Evolutionary conservation across 23 tunicate species (phyloP).

Genomic region (Phallusia fumigata): DNA sequence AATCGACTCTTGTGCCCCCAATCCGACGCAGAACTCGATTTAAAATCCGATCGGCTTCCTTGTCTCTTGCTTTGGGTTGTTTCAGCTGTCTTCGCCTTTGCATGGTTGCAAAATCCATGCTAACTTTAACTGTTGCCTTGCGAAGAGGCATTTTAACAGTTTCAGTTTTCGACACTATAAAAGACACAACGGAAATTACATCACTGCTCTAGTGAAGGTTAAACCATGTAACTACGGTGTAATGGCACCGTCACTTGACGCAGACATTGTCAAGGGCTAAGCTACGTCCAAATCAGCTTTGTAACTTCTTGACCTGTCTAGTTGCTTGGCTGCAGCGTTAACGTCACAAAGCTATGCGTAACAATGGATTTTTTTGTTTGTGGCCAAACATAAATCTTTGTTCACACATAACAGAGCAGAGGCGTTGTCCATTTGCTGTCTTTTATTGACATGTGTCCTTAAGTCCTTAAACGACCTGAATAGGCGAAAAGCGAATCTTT

Average conservation of each 20-base stretch:
- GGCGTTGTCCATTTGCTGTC: neutral
- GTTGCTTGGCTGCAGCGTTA: too few relatives aligned
- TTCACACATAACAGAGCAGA: neutral
- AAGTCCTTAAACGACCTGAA: neutral
- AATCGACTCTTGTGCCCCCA: constrained; percentile 47
- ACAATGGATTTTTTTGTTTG: neutral
- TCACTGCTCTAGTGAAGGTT: neutral
- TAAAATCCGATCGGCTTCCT: constrained; percentile 70
- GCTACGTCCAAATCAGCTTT: neutral
- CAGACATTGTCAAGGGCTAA: neutral
- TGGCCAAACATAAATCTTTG: constrained; percentile 1
- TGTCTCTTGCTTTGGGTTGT: constrained; percentile 47
- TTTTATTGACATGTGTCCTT: neutral
- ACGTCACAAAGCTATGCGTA: constrained; percentile 11
- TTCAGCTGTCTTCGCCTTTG: constrained; percentile 69
- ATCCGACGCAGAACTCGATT: constrained; percentile 35
- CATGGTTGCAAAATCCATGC: constrained; percentile 56
- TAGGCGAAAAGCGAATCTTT: neutral
- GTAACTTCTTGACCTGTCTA: neutral
- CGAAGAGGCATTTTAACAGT: constrained; percentile 61
- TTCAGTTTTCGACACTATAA: neutral
- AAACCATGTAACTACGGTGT: neutral
- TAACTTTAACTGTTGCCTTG: constrained; percentile 39
- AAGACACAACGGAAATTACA: neutral
- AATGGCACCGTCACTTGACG: neutral